Conservation (phyloP, 1,140 invertebrate species). For the Pseudomyrmex gracilis region DNA sequence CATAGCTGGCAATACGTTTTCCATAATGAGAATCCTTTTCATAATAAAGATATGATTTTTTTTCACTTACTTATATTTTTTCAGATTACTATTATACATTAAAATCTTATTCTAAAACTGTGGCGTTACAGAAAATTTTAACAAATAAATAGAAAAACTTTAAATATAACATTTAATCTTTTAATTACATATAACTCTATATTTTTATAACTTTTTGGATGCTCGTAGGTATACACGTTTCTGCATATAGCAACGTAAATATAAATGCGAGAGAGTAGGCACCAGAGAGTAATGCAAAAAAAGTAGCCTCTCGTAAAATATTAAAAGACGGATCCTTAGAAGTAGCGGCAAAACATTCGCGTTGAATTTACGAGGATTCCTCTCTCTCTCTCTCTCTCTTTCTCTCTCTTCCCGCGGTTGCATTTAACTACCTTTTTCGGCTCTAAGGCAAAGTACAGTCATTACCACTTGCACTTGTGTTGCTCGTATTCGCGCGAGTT, state of each 20-base stretch:
- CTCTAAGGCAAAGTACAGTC: slow-evolving; percentile 65
- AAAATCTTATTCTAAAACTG: neutral
- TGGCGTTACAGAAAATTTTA: too few relatives aligned
- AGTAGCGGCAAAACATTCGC: slow-evolving; percentile 41
- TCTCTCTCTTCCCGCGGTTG: slow-evolving; percentile 47
- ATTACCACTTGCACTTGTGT: slow-evolving; percentile 63
- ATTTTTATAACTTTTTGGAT: neutral
- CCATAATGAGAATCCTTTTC: slow-evolving; percentile 54
- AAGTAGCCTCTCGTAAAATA: slow-evolving; percentile 17
- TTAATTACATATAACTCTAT: too few relatives aligned
- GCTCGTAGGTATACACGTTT: neutral
- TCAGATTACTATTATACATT: neutral
- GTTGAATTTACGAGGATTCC: slow-evolving; percentile 62
- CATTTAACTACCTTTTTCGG: slow-evolving; percentile 47
- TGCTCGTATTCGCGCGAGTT: slow-evolving; percentile 23
- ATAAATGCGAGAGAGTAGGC: neutral
- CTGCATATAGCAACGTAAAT: too few relatives aligned
- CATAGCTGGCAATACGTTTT: slow-evolving; percentile 71
- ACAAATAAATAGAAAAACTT: neutral
- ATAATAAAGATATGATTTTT: slow-evolving; percentile 58
- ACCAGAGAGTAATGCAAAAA: neutral
- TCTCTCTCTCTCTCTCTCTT: slow-evolving; percentile 47
- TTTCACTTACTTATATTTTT: slow-evolving; percentile 24
- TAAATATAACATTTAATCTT: neutral
- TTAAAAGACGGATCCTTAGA: slow-evolving; percentile 50